Evolutionary conservation across 37 sponge, comb jelly and placozoan species (phyloP).

Genomic region (Chondrilla cf. caribensis): DNA sequence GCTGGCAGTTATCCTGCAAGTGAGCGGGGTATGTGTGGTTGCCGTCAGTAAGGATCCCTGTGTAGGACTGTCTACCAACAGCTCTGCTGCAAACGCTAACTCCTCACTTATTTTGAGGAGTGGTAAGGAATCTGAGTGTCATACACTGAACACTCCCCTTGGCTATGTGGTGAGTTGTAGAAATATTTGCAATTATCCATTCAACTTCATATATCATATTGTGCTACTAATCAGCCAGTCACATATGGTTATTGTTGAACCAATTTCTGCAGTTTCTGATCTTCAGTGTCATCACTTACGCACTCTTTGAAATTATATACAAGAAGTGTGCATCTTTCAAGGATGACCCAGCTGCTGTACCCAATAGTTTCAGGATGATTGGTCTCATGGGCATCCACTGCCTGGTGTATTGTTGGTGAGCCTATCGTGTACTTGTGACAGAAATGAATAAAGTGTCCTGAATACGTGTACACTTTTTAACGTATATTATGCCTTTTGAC

Average conservation of each 20-base stretch:
- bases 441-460: too few species aligned
- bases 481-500: too few species aligned
- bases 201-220: too few species aligned
- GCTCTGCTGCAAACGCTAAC: neutral
- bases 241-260: too few species aligned
- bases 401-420: slow-evolving; percentile 58
- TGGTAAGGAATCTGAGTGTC: neutral
- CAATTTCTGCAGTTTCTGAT: slow-evolving; percentile 31
- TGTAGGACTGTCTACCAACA: neutral
- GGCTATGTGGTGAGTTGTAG: slow-evolving; percentile 37
- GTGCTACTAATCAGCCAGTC: too few species aligned
- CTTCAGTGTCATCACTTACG: slow-evolving; percentile 38
- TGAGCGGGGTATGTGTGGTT: slow-evolving; percentile 9
- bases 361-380: slow-evolving; percentile 56
- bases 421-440: too few species aligned
- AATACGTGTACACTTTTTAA: too few species aligned
- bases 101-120: neutral
- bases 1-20: slow-evolving; percentile 18
- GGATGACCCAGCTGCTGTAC: slow-evolving; percentile 55
- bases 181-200: too few species aligned
- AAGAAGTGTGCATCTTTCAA: slow-evolving; percentile 49
- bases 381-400: slow-evolving; percentile 76
- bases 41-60: slow-evolving; percentile 8
- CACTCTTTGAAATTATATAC: slow-evolving; percentile 51
- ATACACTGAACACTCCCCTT: neutral